Evolutionary conservation across 2,888 invertebrate species (phyloP), one percentile per base, ranked within the genome.

Genomic region (Diarsia mendica): DNA sequence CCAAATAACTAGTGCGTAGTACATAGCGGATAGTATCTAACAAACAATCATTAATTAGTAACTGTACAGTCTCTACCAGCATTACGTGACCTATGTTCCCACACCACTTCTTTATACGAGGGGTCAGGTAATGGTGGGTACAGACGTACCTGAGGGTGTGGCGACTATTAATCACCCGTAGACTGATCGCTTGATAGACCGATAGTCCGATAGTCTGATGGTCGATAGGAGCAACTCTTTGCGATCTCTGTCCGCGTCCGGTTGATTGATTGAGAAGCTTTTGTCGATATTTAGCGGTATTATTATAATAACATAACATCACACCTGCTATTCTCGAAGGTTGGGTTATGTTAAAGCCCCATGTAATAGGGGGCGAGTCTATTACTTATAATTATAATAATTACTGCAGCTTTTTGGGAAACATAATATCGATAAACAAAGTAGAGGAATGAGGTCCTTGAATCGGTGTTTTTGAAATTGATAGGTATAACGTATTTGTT

Each of bases 91-190:
- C 39, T 6, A 3, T 39, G 5, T 39, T 39, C 39, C 6, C 39
- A 6, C 39, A 39, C 39, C 39, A 39, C 39, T 39, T 8, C 39
- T 39, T 39, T 39, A 39, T 8, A 39, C 8, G 39, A 39, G 39
- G 39, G 39, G 39, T 39, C 39, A 39, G 39, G 39, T 39, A 8
- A 39, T 8, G 8, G 0, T 39, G 8, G 39, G 6, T 8, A 46
- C 60, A 53, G 69, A 63, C 66, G 84, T 89, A 91, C 89, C 89
- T 89, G 91, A 88, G 75, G 84, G 80, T 71, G 91, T 89, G 91
- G 90, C 61, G 33, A 64, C 76, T 90, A 93, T 93, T 91, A 91
- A 93, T 93, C 92, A 92, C 89, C 77, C 85, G 81, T 86, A 87
- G 88, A 86, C 82, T 78, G 83, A 60, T 78, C 44, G 65, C 81